Conservation (phyloP, 2,113 vertebrate species). For the Cisticola juncidis region DNA sequence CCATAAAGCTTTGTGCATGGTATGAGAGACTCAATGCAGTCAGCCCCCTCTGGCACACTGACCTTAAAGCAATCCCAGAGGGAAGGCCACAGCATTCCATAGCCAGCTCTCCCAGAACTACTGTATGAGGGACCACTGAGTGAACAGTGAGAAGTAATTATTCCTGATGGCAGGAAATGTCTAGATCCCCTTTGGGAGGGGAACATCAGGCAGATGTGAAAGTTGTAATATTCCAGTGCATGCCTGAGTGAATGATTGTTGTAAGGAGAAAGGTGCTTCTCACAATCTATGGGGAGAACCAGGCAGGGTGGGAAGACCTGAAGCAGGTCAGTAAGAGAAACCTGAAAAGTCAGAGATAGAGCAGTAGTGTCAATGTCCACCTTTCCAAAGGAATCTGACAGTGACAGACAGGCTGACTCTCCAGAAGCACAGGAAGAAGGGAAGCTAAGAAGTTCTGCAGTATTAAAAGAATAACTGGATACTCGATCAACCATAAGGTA, state of each 20-base stretch:
- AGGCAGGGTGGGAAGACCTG: not conserved
- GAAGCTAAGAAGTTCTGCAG: not conserved
- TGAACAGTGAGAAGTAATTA: not conserved
- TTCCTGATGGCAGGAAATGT: not conserved
- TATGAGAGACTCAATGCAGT: not conserved
- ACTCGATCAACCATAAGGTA: not conserved
- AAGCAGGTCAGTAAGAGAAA: not conserved
- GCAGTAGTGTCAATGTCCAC: not conserved
- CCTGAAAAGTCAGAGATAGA: not conserved
- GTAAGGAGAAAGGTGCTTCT: not conserved
- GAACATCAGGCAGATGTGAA: not conserved
- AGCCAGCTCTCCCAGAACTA: not conserved
- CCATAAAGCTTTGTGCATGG: fast-evolving
- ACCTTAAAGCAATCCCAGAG: not conserved
- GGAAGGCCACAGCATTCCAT: not conserved
- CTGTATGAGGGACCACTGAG: not conserved
- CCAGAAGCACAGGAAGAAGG: not conserved
- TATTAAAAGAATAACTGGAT: not conserved
- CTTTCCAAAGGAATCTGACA: not conserved
- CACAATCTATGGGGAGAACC: not conserved
- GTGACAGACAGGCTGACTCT: not conserved
- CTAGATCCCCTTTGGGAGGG: not conserved
- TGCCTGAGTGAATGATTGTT: not conserved
- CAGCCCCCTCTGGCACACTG: not conserved
- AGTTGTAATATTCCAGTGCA: not conserved